Evolutionary conservation across 2,797 vertebrate species (phyloP), one percentile per base, ranked within the genome.

Genomic region (Neomorphus geoffroyi): DNA sequence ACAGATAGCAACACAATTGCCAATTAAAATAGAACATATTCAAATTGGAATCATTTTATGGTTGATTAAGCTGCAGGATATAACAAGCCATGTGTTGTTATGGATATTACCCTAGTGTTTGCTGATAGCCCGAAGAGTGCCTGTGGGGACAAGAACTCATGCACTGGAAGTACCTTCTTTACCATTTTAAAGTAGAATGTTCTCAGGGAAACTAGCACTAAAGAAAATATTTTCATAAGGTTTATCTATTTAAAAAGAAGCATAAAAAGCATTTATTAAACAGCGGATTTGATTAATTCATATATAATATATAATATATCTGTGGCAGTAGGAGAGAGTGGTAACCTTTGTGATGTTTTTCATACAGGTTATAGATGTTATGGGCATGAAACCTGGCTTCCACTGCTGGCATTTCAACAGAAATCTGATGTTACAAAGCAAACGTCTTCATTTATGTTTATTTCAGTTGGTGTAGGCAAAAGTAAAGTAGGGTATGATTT

Each of bases 11-110:
- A 69, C 57, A 95, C 46, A 86, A 88, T 67, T 78, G 51, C 50
- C 84, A 97, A 67, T 94, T 93, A 95, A 90, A 95, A 88, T 18
- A 93, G 60, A 79, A 87, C 30, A 32, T 77, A 60, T 93, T 97
- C 92, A 96, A 67, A 66, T 32, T n/a, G 56, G 69, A 60, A 73
- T 73, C 15, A 87, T 77, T 93, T 95, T 86, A 92, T 79, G 81
- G 67, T 81, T 73, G 86, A 90, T 80, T 88, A 87, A 61, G 37
- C 70, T 92, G 35, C 79, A 53, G 0, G 51, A 75, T 91, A 70
- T 72, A 72, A 26, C 21, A 60, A 93, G 61, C n/a, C 71, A 65
- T 24, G 22, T 58, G 27, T 86, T 87, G 61, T 78, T 92, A 80
- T 80, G 66, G 33, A 50, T 91, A 85, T 80, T 64, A 82, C 23